Evolutionary conservation across 1,140 invertebrate genomes (phyloP).

Genomic region (Penaeus indicus): DNA sequence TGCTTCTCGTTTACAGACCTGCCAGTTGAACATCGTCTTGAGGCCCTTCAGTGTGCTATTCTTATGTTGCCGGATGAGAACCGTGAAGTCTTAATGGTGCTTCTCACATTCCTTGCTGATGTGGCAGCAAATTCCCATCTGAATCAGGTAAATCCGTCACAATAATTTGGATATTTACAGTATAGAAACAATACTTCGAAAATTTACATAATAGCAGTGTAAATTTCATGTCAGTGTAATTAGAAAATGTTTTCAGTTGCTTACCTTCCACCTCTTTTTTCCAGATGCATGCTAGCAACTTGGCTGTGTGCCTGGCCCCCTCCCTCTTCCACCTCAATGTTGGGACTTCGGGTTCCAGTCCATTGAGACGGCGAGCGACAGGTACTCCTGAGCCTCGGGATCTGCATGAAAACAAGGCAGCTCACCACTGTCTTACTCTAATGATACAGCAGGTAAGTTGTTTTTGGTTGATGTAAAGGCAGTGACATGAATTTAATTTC

Average conservation of each 20-base stretch:
- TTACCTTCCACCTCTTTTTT: background rate
- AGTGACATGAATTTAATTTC: background rate
- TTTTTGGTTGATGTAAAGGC: background rate
- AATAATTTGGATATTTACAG: background rate
- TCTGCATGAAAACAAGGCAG: slow-evolving; percentile 89
- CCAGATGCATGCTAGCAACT: slow-evolving; percentile 94
- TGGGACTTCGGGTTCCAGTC: slow-evolving; percentile 69
- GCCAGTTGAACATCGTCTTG: slow-evolving; percentile 82
- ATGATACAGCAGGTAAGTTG: slow-evolving; percentile 79
- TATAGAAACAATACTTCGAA: background rate
- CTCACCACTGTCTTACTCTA: slow-evolving; percentile 89
- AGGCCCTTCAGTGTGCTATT: slow-evolving; percentile 89
- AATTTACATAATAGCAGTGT: too few species aligned
- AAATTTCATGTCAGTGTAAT: background rate
- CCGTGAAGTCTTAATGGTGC: slow-evolving; percentile 87
- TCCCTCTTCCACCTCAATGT: slow-evolving; percentile 82
- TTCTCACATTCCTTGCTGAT: slow-evolving; percentile 87
- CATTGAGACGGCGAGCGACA: slow-evolving; percentile 69
- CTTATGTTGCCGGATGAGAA: slow-evolving; percentile 93
- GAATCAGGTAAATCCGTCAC: slow-evolving; percentile 74
- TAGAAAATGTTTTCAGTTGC: background rate
- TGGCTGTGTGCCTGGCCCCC: slow-evolving; percentile 94
- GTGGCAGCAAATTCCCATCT: slow-evolving; percentile 83
- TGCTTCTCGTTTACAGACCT: slow-evolving; percentile 78
- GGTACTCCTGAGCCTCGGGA: slow-evolving; percentile 88